phyloP scores from a whole-genome alignment of 2,113 vertebrate genomes.

The Hypanus sabinus region DNA sequence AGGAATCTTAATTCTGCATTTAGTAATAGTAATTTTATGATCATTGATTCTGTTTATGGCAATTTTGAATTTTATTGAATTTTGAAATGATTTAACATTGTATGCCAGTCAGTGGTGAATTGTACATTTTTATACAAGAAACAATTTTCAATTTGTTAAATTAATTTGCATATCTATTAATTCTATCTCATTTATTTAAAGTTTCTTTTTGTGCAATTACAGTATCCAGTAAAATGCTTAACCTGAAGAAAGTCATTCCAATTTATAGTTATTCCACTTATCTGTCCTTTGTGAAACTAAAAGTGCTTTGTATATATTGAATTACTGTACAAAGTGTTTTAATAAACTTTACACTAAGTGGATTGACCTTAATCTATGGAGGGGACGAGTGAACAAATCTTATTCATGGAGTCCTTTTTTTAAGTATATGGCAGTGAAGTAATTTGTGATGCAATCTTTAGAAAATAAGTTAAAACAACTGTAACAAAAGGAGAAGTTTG shows the following conservation, averaged over 20 bases:
- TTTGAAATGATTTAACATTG: neutral
- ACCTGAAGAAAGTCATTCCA: neutral
- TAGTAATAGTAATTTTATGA: neutral
- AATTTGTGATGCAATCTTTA: neutral
- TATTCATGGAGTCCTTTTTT: neutral
- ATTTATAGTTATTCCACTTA: neutral
- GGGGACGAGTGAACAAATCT: neutral
- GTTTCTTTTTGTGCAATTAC: neutral
- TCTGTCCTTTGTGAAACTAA: neutral
- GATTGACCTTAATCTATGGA: neutral
- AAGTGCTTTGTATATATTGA: neutral
- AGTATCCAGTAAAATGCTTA: neutral
- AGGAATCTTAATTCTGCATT: neutral
- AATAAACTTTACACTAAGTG: neutral
- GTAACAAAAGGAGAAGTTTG: neutral
- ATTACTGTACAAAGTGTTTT: neutral
- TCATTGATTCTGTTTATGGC: neutral
- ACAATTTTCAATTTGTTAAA: neutral
- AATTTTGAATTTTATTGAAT: neutral
- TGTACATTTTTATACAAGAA: neutral
- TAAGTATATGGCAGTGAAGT: neutral
- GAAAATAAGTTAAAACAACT: neutral
- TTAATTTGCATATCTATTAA: neutral
- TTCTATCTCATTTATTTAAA: neutral
- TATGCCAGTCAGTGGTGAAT: neutral